Evolutionary conservation across 2,113 vertebrate genomes (phyloP), one percentile per base, ranked within the genome.

Genomic region (Cochlearius cochlearius): DNA sequence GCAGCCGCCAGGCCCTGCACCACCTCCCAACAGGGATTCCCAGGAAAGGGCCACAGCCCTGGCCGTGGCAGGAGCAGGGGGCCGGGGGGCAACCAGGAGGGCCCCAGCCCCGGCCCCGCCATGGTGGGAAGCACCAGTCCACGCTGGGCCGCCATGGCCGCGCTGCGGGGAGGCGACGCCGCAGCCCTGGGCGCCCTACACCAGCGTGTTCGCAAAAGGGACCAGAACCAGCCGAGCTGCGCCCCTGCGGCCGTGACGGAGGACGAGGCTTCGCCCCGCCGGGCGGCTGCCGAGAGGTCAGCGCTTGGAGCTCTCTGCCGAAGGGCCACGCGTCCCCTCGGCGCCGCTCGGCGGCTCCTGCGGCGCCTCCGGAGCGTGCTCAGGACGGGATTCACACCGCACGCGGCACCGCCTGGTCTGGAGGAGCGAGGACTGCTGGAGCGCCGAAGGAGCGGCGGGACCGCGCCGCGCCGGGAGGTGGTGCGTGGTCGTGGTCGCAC

Each of bases 231-330:
- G 36, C 39, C 25, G 6, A 7, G 4, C 20, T 23, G 26, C 69
- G n/a, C n/a, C 50, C 32, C 32, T 25, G 56, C 64, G 32, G 50
- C 7, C 9, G 34, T 2, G 38, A n/a, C 4, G 23, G 14, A 43
- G 21, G 39, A 38, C 0, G 3, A 7, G 11, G 18, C 11, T 45
- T 49, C 2, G 1, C 39, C 49, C 10, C 0, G 10, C 0, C 1
- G 60, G 30, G 34, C 67, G 9, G 21, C 8, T 34, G 74, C 55
- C 39, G 25, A 55, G 36, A 36, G 50, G 39, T 32, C 39, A 12
- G 52, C 0, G 0, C 27, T 32, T 50, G n/a, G 18, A 6, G 45
- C 66, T 67, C 62, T n/a, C n/a, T 55, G 9, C 29, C 36, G 50
- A 32, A 47, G 59, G 55, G 7, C 38, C 38, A 23, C 27, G 68